phyloP scores from a whole-genome alignment of 2,113 vertebrate genomes.

The Epinephelus fuscoguttatus region DNA sequence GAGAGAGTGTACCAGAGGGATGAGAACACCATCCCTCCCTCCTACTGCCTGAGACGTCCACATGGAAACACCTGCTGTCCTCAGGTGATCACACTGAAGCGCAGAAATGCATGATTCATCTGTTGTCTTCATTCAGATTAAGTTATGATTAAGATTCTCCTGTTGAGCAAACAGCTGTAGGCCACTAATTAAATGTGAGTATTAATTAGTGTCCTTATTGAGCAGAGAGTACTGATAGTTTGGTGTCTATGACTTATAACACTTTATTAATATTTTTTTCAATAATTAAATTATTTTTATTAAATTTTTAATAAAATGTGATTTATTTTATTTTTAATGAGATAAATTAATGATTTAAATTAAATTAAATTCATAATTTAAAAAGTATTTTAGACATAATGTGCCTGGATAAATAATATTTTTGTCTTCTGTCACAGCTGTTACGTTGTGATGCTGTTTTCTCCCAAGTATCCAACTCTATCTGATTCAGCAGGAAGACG shows the following conservation, averaged over 20 bases:
- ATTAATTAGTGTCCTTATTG: not conserved
- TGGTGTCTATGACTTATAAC: not conserved
- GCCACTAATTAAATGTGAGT: conserved; percentile 1
- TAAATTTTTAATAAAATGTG: too few relatives aligned
- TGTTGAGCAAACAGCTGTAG: not conserved
- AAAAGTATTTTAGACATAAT: not conserved
- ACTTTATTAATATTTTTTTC: too few relatives aligned
- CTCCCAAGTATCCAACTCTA: not conserved
- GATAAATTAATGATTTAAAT: too few relatives aligned
- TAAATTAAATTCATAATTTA: too few relatives aligned
- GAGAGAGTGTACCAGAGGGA: conserved; percentile 83
- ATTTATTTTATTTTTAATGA: too few relatives aligned
- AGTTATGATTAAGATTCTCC: not conserved
- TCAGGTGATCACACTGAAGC: conserved; percentile 38
- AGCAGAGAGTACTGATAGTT: not conserved
- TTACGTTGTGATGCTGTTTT: not conserved
- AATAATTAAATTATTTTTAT: too few relatives aligned
- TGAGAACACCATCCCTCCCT: conserved; percentile 84
- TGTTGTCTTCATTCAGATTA: not conserved
- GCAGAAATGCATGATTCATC: not conserved
- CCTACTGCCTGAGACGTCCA: conserved; percentile 70
- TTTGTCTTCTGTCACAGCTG: not conserved
- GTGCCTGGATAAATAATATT: not conserved
- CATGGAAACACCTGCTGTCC: not conserved
- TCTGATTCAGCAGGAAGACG: conserved; percentile 22